Evolutionary conservation across 2,888 invertebrate species (phyloP).

Genomic region (Lasioglossum figueresi): DNA sequence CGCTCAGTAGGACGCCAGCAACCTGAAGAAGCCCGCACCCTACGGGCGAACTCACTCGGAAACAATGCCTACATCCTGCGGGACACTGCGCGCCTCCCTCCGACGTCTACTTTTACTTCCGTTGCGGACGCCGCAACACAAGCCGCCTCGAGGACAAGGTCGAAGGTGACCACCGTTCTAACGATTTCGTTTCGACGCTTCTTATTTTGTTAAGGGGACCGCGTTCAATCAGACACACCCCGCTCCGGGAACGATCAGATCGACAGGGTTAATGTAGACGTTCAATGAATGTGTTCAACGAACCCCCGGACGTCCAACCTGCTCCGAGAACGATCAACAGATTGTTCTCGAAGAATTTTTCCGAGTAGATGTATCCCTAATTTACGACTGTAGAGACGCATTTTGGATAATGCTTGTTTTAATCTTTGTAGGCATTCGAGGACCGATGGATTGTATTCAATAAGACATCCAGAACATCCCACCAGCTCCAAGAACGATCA

Average conservation of each 20-base stretch:
- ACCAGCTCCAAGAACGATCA: background rate
- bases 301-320: background rate
- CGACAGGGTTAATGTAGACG: background rate
- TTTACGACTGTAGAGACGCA: background rate
- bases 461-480: background rate
- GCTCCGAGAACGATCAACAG: background rate
- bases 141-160: constrained; percentile 48
- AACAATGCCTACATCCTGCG: constrained; percentile 75
- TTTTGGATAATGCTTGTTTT: background rate
- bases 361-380: background rate
- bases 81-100: constrained; percentile 65
- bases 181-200: constrained; percentile 9
- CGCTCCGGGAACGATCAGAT: background rate
- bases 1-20: constrained; percentile 82
- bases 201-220: background rate
- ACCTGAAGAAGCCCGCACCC: constrained; percentile 83
- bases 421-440: background rate
- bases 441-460: background rate
- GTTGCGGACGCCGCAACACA: constrained; percentile 31
- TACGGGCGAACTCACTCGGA: constrained; percentile 77
- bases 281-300: too few relatives aligned
- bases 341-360: background rate
- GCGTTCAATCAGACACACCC: background rate
- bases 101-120: constrained; percentile 60
- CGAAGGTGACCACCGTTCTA: constrained; percentile 45